Evolutionary conservation across 2,113 vertebrate genomes (phyloP).

Genomic region (Dicrurus megarhynchus): DNA sequence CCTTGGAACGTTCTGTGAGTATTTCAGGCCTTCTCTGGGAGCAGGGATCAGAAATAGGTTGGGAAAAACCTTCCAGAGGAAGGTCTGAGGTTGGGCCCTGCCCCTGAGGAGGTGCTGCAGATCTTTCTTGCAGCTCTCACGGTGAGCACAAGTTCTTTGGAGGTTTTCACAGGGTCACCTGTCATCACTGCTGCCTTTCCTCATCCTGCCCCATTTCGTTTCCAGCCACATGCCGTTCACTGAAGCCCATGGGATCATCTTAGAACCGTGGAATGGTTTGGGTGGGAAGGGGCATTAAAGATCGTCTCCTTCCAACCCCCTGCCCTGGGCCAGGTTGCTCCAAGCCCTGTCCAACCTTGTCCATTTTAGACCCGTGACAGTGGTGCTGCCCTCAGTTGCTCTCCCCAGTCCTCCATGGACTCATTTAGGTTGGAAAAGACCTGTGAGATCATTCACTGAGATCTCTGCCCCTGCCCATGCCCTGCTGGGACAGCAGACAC

Average conservation of each 20-base stretch:
- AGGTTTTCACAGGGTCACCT: neutral
- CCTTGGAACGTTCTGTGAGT: neutral
- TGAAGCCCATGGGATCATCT: neutral
- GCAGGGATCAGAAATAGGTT: neutral
- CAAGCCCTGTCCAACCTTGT: neutral
- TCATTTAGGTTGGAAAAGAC: neutral
- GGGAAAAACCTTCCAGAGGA: neutral
- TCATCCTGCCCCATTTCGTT: neutral
- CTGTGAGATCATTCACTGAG: neutral
- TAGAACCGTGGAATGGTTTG: neutral
- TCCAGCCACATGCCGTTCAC: neutral
- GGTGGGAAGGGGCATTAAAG: neutral
- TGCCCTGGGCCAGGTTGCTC: neutral
- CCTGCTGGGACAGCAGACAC: neutral
- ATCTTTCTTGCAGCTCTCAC: neutral
- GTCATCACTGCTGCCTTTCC: neutral
- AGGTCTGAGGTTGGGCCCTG: neutral
- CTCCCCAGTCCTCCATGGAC: neutral
- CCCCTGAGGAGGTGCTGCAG: neutral
- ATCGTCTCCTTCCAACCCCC: rapidly evolving
- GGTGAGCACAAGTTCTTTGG: neutral
- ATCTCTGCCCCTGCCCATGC: neutral
- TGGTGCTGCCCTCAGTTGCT: neutral
- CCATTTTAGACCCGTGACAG: rapidly evolving
- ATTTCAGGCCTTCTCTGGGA: neutral